Evolutionary conservation across 2,797 vertebrate species (phyloP), one percentile per base, ranked within the genome.

Genomic region (Melanotaenia nigrans): DNA sequence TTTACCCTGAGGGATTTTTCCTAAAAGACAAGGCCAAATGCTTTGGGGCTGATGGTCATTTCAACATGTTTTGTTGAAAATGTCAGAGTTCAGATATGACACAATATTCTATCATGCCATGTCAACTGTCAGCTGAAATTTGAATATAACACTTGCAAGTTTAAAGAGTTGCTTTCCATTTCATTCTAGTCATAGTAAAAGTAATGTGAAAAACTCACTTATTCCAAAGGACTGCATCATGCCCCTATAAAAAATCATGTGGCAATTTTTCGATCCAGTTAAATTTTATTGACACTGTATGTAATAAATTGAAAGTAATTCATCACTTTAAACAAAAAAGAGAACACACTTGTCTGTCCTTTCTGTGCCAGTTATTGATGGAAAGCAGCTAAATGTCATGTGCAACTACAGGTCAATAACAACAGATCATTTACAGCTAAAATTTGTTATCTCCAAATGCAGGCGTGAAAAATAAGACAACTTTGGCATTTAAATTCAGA

Each of bases 1-100:
- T 33, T 65, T 80, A 65, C 73, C 89, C 78, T 18, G 59, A 90
- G 85, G 89, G 86, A 49, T 81, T 59, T 82, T 32, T 70, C 73
- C 58, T 83, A 71, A 71, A 82, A 81, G 80, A 86, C 75, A 79
- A 79, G 81, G 73, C 65, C 70, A 69, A 71, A 80, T 66, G 82
- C 73, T 68, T 78, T 70, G 47, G 16, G 68, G 65, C 5, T 51
- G 14, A 81, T 71, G 35, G 55, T 78, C 55, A 68, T 54, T 76
- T 72, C 61, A 33, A 32, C 63, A 65, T 62, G 33, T 59, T 61
- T 65, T 74, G 25, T 58, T 58, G n/a, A 71, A 64, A 49, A 57
- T 65, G 77, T 70, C 12, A 67, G 25, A 64, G 53, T 61, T 63
- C 2, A 25, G 16, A 53, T 67, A 1, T 12, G 16, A 49, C 38